Evolutionary conservation across 2,888 invertebrate genomes (phyloP).

Genomic region (Phalera bucephala): DNA sequence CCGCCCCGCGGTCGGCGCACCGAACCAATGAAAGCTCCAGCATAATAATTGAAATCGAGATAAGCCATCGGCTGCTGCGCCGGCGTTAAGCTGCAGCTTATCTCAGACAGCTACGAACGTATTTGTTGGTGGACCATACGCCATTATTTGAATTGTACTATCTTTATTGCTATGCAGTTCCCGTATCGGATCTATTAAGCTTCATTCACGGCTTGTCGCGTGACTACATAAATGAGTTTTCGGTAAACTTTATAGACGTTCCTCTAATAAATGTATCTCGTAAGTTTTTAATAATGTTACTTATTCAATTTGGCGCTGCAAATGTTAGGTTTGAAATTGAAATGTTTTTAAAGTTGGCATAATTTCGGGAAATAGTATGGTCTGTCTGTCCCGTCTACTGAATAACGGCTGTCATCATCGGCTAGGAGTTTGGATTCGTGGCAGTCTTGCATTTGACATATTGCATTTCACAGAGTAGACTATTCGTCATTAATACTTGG

Average conservation of each 20-base stretch:
- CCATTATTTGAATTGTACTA: constrained; percentile 62
- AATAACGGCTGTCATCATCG: no score
- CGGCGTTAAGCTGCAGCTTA: constrained; percentile 73
- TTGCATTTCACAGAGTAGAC: no score
- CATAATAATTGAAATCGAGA: constrained; percentile 81
- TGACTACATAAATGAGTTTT: constrained; percentile 12
- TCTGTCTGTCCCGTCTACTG: no score
- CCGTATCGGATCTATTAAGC: constrained; percentile 53
- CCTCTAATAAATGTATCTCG: background rate
- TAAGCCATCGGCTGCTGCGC: constrained; percentile 76
- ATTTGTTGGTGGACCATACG: constrained; percentile 65
- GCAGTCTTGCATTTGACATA: no score
- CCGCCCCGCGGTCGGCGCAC: constrained; percentile 47
- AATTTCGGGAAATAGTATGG: no score
- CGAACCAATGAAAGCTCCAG: constrained; percentile 74
- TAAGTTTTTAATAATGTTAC: no score
- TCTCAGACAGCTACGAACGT: constrained; percentile 68
- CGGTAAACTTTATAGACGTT: background rate
- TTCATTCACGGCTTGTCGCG: constrained; percentile 31
- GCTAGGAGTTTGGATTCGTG: no score
- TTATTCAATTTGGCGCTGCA: no score
- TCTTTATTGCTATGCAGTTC: constrained; percentile 62
- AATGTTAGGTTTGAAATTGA: no score
- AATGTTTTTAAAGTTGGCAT: no score
- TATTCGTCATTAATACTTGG: no score